Percentiles rank a stretch among this genome's conserved stretches.
phyloP scores from a whole-genome alignment of 2,888 invertebrate species.

The Lasioglossum oenotherae region DNA sequence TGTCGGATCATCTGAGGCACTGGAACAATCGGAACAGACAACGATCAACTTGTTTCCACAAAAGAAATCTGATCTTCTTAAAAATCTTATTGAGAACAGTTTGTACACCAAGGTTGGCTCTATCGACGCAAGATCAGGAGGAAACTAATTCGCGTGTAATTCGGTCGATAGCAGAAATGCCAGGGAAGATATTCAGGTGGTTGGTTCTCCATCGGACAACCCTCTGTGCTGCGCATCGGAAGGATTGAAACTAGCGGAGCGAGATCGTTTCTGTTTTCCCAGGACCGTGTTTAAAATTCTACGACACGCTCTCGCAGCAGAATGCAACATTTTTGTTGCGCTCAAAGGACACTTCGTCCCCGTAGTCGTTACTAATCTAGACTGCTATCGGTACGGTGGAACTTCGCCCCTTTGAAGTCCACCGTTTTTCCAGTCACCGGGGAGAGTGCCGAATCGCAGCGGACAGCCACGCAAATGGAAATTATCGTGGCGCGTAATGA shows the following conservation, averaged over 20 bases:
- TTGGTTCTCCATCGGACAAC: too few relatives aligned
- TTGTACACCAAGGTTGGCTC: not conserved
- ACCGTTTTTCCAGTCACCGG: not conserved
- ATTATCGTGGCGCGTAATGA: conserved; percentile 39
- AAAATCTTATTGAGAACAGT: too few relatives aligned
- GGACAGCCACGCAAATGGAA: conserved; percentile 41
- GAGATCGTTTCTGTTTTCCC: not conserved
- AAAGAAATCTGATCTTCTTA: not conserved
- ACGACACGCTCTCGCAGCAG: not conserved
- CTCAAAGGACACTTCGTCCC: not conserved
- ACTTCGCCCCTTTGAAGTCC: not conserved
- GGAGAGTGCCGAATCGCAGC: conserved; percentile 17
- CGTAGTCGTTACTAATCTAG: conserved; percentile 11
- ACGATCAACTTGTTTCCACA: not conserved
- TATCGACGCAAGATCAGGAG: not conserved
- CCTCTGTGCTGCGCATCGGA: not conserved
- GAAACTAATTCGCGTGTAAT: too few relatives aligned
- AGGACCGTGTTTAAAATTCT: not conserved
- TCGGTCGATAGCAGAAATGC: not conserved
- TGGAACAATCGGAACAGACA: conserved; percentile 82
- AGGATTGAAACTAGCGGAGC: not conserved
- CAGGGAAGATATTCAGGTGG: too few relatives aligned
- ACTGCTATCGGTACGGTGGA: not conserved
- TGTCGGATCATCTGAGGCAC: conserved; percentile 87
- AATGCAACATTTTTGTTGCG: conserved; percentile 9